Evolutionary conservation across 2,113 vertebrate genomes (phyloP).

Genomic region (Dromas ardeola): DNA sequence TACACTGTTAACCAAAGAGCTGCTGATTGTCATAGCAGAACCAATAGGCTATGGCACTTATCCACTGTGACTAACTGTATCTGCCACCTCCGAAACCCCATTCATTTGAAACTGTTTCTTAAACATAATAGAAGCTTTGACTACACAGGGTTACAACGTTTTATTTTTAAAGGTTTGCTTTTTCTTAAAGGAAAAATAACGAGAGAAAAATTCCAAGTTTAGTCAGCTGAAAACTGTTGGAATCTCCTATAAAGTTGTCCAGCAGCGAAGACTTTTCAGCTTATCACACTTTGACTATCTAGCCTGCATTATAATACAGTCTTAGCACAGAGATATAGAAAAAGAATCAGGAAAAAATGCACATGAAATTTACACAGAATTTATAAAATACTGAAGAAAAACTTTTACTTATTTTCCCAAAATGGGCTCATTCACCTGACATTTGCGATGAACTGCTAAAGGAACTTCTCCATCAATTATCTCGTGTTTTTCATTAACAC

Average conservation of each 20-base stretch:
- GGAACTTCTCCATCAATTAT: background rate
- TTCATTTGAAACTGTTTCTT: background rate
- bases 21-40: slow-evolving; percentile 29
- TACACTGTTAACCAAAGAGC: background rate
- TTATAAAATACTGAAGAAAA: background rate
- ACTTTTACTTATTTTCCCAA: background rate
- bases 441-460: background rate
- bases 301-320: background rate
- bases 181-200: background rate
- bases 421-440: background rate
- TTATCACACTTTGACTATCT: background rate
- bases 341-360: background rate
- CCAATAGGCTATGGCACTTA: slow-evolving; percentile 13
- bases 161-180: background rate
- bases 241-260: background rate
- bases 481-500: background rate
- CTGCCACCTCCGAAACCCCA: background rate
- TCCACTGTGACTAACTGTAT: slow-evolving; percentile 35
- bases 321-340: background rate
- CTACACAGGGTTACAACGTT: background rate
- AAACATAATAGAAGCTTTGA: background rate
- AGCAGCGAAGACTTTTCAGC: background rate
- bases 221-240: background rate
- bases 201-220: background rate
- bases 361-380: background rate